Evolutionary conservation across 2,797 vertebrate species (phyloP).

Genomic region (Lepidocolaptes lacrymiger): DNA sequence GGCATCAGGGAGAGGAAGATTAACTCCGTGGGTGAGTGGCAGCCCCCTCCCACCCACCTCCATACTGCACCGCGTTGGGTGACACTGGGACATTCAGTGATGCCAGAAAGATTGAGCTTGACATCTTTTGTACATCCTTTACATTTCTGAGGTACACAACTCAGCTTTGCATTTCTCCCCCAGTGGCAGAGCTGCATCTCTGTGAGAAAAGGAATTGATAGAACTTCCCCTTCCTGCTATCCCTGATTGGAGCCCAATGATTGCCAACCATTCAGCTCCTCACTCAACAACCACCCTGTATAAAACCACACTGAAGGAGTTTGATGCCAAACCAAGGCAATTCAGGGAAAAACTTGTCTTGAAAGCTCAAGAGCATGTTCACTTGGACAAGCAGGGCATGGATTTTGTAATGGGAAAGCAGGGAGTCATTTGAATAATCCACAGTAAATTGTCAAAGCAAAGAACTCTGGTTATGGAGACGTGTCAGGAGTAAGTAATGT

Average conservation of each 20-base stretch:
- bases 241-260: neutral
- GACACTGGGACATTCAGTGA: neutral
- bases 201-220: neutral
- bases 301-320: neutral
- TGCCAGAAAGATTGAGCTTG: neutral
- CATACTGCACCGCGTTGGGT: accelerated
- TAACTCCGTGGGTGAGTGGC: neutral
- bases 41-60: neutral
- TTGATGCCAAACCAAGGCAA: neutral
- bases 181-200: neutral
- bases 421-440: slow-evolving; percentile 4
- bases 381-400: neutral
- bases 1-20: neutral
- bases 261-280: neutral
- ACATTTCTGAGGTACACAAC: accelerated
- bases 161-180: neutral
- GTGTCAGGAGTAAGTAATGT: neutral
- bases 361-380: neutral
- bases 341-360: neutral
- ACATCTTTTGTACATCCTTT: neutral
- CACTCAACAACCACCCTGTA: neutral
- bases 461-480: neutral
- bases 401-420: neutral
- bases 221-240: neutral
- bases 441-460: slow-evolving; percentile 34